phyloP scores from a whole-genome alignment of 2,797 vertebrate species.

The Selene dorsalis region DNA sequence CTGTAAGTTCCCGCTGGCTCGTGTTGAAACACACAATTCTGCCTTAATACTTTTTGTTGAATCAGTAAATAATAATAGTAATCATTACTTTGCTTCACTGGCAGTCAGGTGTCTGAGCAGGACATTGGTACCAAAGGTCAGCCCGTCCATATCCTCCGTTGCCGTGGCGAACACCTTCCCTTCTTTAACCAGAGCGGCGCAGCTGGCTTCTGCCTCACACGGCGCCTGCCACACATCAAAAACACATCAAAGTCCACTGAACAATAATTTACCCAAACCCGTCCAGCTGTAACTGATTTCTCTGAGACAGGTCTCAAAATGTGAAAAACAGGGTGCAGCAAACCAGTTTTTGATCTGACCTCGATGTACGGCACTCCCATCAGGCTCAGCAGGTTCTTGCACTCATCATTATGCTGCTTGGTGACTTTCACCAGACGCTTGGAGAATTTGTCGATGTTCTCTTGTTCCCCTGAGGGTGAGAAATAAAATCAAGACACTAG shows the following conservation, averaged over 20 bases:
- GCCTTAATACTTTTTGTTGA: too few species aligned
- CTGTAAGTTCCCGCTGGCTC: too few species aligned
- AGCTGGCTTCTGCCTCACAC: slow-evolving; percentile 96
- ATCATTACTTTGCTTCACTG: slow-evolving; percentile 92
- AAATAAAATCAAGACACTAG: neutral
- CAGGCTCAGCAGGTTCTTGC: slow-evolving; percentile 90
- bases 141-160: slow-evolving; percentile 97
- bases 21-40: neutral
- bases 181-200: slow-evolving; percentile 92
- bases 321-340: too few species aligned
- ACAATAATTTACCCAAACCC: neutral
- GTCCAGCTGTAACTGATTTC: neutral
- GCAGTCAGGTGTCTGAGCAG: slow-evolving; percentile 94
- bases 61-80: too few species aligned
- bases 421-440: slow-evolving; percentile 97
- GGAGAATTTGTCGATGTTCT: slow-evolving; percentile 92
- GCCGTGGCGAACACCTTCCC: slow-evolving; percentile 95
- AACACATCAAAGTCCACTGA: slow-evolving; percentile 1
- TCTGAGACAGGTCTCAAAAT: too few species aligned
- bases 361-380: slow-evolving; percentile 97
- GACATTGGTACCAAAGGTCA: slow-evolving; percentile 95
- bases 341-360: slow-evolving; percentile 55
- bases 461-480: slow-evolving; percentile 83
- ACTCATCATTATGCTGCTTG: slow-evolving; percentile 94
- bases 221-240: slow-evolving; percentile 83